Evolutionary conservation across 2,113 vertebrate genomes (phyloP), one percentile per base, ranked within the genome.

Genomic region (Hypomesus transpacificus): DNA sequence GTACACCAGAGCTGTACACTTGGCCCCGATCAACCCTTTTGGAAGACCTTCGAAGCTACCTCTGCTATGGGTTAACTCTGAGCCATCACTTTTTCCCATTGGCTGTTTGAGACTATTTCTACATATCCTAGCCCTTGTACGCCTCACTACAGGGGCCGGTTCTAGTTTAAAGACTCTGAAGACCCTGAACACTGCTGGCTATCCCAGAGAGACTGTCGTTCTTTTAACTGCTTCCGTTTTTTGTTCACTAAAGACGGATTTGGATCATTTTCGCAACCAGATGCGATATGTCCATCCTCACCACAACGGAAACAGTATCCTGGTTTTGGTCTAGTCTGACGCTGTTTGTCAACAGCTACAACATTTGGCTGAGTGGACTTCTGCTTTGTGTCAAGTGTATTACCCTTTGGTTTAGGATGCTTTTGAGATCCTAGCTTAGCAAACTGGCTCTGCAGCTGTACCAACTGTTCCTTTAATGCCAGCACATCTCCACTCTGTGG

Each of bases 221-320:
- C 58, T 21, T 18, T 34, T 14, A 69, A 51, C 22, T 24, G 50
- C 51, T 69, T 64, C 21, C 52, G 63, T 14, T 75, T 75, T 62
- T 20, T 21, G 8, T 50, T 22, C 3, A 69, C 73, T 14, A 75
- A 21, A 14, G 67, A 34, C 16, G 73, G 34, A 50, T 75, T 75
- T 8, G 59, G 67, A 3, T 63, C 24, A 57, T 26, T 26, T 11
- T 69, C 50, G 21, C 67, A 69, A 11, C 58, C 50, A 1, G 58
- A 13, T 21, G 26, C 28, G 3, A 69, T 70, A 56, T 75, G 58
- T 8, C 73, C 59, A 50, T 75, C 59, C 24, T 69, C 59, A 5
- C 73, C 73, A 58, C 73, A 75, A 56, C 28, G 39, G 28, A 57
- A 75, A 34, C 66, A 75, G 39, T 75, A 75, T n/a, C 73, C 46